Evolutionary conservation across 2,888 invertebrate genomes (phyloP).

Genomic region (Thysanoteuthis rhombus): DNA sequence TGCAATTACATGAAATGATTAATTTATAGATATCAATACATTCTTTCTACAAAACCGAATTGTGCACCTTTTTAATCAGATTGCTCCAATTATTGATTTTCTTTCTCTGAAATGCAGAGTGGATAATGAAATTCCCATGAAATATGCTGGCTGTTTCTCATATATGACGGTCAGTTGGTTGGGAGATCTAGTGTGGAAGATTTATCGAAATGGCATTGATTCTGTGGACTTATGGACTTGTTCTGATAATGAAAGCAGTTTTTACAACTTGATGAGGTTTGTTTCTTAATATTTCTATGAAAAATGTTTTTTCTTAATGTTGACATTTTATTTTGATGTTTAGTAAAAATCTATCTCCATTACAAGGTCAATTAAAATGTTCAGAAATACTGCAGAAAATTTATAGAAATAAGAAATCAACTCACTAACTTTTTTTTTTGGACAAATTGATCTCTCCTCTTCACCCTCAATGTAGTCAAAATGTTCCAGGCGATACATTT

Average conservation of each 20-base stretch:
- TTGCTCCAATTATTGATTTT: background rate
- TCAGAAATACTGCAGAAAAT: background rate
- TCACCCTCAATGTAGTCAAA: too few relatives aligned
- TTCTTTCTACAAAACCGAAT: background rate
- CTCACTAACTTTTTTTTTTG: too few relatives aligned
- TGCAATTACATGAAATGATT: too few relatives aligned
- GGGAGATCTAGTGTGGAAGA: constrained; percentile 70
- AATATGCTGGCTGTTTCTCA: constrained; percentile 71
- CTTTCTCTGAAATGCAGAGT: constrained; percentile 39
- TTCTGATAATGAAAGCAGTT: constrained; percentile 70
- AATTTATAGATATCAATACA: too few relatives aligned
- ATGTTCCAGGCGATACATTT: too few relatives aligned
- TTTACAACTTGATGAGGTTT: constrained; percentile 71
- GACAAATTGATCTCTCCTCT: too few relatives aligned
- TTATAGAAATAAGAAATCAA: too few relatives aligned
- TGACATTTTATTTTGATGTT: background rate
- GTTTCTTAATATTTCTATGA: constrained; percentile 1
- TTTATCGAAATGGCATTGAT: constrained; percentile 69
- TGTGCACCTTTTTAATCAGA: background rate
- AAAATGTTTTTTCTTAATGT: background rate
- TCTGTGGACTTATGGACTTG: constrained; percentile 67
- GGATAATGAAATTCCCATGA: constrained; percentile 64
- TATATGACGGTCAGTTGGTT: constrained; percentile 72
- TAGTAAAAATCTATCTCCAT: background rate
- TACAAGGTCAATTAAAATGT: background rate